A percentile compares a stretch with the other conserved stretches of the same genome.
Conservation (phyloP, 92 coral and sea anemone species). For the Epizoanthus stellaris region DNA sequence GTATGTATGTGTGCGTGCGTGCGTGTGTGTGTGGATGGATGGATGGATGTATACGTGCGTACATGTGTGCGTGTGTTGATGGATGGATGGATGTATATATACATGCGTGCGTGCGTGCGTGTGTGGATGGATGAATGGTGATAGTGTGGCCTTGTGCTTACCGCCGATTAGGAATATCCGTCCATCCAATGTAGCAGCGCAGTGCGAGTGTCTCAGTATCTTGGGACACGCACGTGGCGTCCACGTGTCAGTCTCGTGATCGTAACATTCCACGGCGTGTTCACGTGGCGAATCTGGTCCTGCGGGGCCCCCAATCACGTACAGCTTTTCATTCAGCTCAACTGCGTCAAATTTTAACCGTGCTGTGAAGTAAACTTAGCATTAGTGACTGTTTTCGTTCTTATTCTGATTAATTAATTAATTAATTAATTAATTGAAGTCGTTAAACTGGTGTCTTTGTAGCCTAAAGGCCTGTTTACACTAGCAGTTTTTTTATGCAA, state of each 20-base stretch:
- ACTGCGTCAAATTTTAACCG: constrained; percentile 75
- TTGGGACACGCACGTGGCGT: constrained; percentile 70
- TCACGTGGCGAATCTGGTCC: constrained; percentile 50
- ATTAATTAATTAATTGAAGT: no score
- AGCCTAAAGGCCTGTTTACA: no score
- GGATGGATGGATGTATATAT: no score
- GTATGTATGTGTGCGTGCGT: no score
- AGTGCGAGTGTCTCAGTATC: constrained; percentile 79
- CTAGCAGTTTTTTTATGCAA: no score
- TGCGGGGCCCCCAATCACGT: constrained; percentile 72
- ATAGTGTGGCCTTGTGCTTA: constrained; percentile 22
- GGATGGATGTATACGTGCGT: no score
- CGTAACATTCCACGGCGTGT: constrained; percentile 79
- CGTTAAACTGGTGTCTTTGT: no score
- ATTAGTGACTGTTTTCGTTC: neutral
- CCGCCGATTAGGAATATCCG: constrained; percentile 90
- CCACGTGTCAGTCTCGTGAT: constrained; percentile 81
- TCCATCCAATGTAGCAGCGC: constrained; percentile 77
- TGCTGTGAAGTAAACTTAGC: constrained; percentile 45
- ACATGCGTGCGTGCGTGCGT: no score
- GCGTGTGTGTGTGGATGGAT: no score
- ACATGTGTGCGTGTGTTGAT: no score
- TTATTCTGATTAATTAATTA: neutral
- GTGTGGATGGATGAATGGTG: no score
- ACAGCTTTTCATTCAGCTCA: constrained; percentile 70